These are phyloP conservation scores for Cataglyphis rosenhaueri DNA, from an alignment of 2,888 invertebrate species.

Conservation along the genomic window DNA sequence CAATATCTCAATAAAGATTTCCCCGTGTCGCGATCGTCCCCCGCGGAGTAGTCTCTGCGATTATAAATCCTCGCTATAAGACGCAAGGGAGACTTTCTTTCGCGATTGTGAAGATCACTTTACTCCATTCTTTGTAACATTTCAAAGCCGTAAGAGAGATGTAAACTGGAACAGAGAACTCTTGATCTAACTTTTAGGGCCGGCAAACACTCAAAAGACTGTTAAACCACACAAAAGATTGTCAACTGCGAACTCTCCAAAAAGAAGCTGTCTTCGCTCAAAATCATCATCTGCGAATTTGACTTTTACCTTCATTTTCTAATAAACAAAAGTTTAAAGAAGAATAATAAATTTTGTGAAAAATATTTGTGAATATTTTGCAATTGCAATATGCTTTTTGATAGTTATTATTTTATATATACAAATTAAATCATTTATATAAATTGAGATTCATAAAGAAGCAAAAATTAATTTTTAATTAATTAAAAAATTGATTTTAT, in stretches of 20 bases:
- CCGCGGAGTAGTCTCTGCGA: not conserved
- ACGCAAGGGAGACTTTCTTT: constrained; percentile 20
- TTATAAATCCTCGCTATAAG: constrained; percentile 27
- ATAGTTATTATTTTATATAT: not conserved
- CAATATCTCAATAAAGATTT: constrained; percentile 27
- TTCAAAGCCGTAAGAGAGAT: constrained; percentile 14
- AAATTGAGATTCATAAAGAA: not conserved
- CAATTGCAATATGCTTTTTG: not conserved
- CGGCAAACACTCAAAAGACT: constrained; percentile 16
- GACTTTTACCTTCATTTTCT: constrained; percentile 8
- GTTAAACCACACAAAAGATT: constrained; percentile 37
- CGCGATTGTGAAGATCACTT: not conserved
- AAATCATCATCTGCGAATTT: constrained; percentile 11
- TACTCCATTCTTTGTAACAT: constrained; percentile 3
- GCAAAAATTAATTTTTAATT: not conserved
- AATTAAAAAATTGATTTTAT: not conserved
- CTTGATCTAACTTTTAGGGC: constrained; percentile 29
- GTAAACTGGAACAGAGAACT: constrained; percentile 39
- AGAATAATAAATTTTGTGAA: not conserved
- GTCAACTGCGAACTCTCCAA: not conserved
- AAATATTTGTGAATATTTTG: not conserved
- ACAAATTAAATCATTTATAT: not conserved
- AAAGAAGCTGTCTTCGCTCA: not conserved
- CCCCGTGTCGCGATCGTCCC: not conserved
- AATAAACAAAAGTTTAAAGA: not conserved